Base-by-base conservation (phyloP, 2,888 invertebrate species). In the Agrochola lota region DNA sequence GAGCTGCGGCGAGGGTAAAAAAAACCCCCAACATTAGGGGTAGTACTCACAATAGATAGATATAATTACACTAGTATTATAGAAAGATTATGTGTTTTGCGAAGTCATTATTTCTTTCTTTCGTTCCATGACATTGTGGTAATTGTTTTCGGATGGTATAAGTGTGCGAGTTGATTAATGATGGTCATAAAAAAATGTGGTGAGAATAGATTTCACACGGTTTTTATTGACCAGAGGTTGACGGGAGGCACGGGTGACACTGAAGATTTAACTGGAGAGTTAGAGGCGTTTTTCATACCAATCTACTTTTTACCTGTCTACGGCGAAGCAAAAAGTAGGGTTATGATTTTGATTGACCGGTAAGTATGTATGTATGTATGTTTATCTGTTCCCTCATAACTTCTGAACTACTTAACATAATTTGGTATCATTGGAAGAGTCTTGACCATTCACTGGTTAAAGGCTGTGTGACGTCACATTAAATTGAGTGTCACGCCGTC, bases 31-130 rank as follows among this genome's bases (percentile, higher is more conserved):
- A 68, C 77, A 77, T 83, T 84, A 81, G 80, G 86, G 88, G 88
- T 80, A 90, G 70, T 71, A 77, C 81, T 80, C 85, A 89, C 92
- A 93, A 94, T 90, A 91, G 91, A 94, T 75, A 93, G 93, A 95
- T 92, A 93, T 92, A 95, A 95, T 95, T 95, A 95, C 93, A 89
- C 89, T 91, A 92, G 89, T 92, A 94, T 94, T 93, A 94, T 92
- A 94, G 79, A 80, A 89, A 91, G 90, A 95, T 95, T 95, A 94
- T 88, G 89, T 85, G 87, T 91, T 93, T 91, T 90, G 87, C 91
- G 86, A 71, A 92, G 91, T 94, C 95, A 94, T 90, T 88, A 78
- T 43, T 43, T 69, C 74, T 35, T 80, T 77, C 68, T 66, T 77
- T 83, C 77, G 80, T 49, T 67, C 15, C 66, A 81, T 77, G 83